Conservation (phyloP, 2,888 invertebrate genomes). For the Dysmachus trigonus region DNA sequence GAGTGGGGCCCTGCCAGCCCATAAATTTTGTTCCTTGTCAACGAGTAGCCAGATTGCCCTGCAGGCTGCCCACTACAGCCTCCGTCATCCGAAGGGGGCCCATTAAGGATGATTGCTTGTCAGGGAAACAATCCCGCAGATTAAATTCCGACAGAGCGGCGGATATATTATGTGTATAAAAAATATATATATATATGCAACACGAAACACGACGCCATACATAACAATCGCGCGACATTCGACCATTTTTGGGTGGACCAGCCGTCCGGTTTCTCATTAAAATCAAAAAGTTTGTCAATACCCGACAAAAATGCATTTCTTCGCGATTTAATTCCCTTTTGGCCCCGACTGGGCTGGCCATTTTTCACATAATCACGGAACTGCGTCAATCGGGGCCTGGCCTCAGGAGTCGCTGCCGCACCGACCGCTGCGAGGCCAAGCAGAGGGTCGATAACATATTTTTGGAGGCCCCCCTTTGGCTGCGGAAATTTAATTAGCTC, state of each 20-base stretch:
- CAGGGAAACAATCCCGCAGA: constrained; percentile 14
- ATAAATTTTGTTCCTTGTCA: background rate
- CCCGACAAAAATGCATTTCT: constrained; percentile 36
- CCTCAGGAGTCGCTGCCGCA: background rate
- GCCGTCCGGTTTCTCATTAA: constrained; percentile 38
- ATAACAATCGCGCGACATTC: constrained; percentile 26
- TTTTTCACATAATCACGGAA: background rate
- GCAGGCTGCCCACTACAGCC: background rate
- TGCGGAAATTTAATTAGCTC: constrained; percentile 25
- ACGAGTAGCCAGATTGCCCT: background rate
- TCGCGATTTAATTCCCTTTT: constrained; percentile 26
- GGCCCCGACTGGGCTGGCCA: background rate
- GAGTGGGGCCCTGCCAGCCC: background rate
- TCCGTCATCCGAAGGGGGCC: background rate
- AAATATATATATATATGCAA: background rate
- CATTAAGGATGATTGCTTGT: constrained; percentile 35
- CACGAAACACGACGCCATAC: background rate
- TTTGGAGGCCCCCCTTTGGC: background rate
- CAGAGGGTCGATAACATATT: constrained; percentile 19
- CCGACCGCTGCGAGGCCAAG: background rate
- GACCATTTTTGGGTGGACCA: constrained; percentile 27
- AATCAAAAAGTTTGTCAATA: constrained; percentile 37
- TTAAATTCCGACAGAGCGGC: background rate
- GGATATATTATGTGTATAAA: no score
- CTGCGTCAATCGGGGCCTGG: background rate